These are phyloP conservation scores for Papilio polyxenes DNA, from an alignment of 1,140 invertebrate genomes.

Conservation along the genomic window DNA sequence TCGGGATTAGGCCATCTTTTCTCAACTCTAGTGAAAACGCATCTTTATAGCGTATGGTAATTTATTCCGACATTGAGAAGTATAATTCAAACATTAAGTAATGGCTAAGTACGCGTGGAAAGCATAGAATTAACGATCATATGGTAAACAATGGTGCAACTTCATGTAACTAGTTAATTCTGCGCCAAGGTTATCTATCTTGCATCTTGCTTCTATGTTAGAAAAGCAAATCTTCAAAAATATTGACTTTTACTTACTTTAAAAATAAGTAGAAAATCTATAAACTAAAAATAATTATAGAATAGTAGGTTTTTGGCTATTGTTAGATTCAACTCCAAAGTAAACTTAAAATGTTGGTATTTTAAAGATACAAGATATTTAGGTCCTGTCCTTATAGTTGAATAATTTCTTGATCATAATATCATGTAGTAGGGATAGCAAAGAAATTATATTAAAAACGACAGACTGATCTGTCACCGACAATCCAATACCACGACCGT, in stretches of 20 bases:
- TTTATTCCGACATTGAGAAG: constrained; percentile 2
- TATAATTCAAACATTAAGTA: constrained; percentile 23
- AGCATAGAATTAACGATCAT: constrained; percentile 6
- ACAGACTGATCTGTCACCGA: not conserved
- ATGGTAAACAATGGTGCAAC: constrained; percentile 26
- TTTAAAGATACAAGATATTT: too few species aligned
- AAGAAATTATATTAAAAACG: not conserved
- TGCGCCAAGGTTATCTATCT: not conserved
- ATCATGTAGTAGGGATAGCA: not conserved
- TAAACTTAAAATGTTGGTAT: too few species aligned
- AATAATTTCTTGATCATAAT: too few species aligned
- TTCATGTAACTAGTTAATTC: too few species aligned
- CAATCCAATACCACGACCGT: not conserved
- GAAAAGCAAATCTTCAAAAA: not conserved
- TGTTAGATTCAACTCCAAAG: too few species aligned
- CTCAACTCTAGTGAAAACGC: not conserved
- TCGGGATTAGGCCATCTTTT: not conserved
- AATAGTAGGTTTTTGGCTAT: too few species aligned
- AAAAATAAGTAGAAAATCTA: too few species aligned
- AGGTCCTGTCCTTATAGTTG: too few species aligned
- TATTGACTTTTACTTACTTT: too few species aligned
- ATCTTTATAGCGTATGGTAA: constrained; percentile 2
- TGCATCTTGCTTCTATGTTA: too few species aligned
- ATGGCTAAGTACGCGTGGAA: constrained; percentile 9
- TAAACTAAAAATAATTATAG: too few species aligned